phyloP scores from a whole-genome alignment of 2,113 vertebrate species.

The Zapus hudsonius region DNA sequence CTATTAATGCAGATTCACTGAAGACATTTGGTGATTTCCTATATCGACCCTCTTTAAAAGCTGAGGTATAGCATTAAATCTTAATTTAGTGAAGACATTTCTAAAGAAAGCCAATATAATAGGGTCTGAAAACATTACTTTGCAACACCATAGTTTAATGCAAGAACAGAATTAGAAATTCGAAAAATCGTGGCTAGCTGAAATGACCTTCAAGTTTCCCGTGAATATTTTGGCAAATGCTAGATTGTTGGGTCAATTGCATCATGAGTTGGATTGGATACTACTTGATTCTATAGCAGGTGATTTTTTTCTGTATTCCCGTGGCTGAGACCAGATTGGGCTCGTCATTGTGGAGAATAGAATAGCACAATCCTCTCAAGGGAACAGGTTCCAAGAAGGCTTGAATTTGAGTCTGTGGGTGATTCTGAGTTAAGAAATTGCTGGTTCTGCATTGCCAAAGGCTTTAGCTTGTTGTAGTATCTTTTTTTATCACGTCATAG shows the following conservation, averaged over 20 bases:
- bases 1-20: conserved; percentile 21
- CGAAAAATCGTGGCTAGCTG: conserved; percentile 13
- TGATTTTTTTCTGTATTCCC: not conserved
- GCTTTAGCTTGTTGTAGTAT: not conserved
- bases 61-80: conserved; percentile 49
- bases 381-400: not conserved
- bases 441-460: not conserved
- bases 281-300: not conserved
- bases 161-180: conserved; percentile 48
- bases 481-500: not conserved
- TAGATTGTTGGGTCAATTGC: not conserved
- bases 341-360: not conserved
- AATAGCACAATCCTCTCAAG: not conserved
- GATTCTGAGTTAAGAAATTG: not conserved
- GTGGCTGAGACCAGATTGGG: not conserved
- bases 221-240: not conserved
- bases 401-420: conserved; percentile 14
- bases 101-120: conserved; percentile 56
- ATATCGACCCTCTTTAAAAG: conserved; percentile 57
- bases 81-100: conserved; percentile 52
- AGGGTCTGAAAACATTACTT: conserved; percentile 38
- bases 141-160: conserved; percentile 9
- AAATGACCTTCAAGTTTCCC: conserved; percentile 41
- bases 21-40: conserved; percentile 40
- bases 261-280: not conserved